Base-by-base conservation (phyloP, 1,140 invertebrate genomes). In the Drosophila quadrilineata region DNA sequence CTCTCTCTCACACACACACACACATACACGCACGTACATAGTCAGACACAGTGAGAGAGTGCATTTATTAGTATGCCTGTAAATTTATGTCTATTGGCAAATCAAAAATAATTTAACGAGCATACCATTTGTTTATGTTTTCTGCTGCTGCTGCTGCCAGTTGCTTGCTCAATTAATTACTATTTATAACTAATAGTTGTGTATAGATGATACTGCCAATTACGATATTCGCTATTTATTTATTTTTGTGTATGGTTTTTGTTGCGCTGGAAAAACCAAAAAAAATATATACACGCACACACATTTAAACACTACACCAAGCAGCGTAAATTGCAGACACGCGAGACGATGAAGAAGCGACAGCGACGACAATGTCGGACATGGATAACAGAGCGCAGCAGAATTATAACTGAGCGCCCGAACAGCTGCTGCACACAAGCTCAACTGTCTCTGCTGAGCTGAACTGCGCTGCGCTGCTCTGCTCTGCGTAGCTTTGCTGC, bases 51-150 rank as follows among this genome's bases (percentile, higher is more conserved):
- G 12, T 24, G 16, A 33, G 10, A 52, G 17, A 21, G n/a, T 21
- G 6, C n/a, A 14, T 19, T 38, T 17, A 38, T 22, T 21, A 22
- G 4, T 22, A 22, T 21, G 29, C 14, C 17, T 53, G n/a, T n/a
- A n/a, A n/a, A 63, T 21, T 26, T 56, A 8, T 6, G 12, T 35
- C 12, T 17, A 26, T 28, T n/a, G n/a, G n/a, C n/a, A 28, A 46
- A 17, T 2, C 2, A 19, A 6, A 33, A 12, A 16, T 21, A 43
- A 16, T 17, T 41, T 5, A 41, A 22, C 26, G 14, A 28, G 21
- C 53, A 41, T 82, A 82, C 76, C 76, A 82, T 82, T 82, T 84
- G 76, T 76, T 82, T 84, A 73, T 70, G 62, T 84, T 75, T 73
- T 22, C 2, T 22, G 10, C n/a, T n/a, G n/a, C n/a, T n/a, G 31